Evolutionary conservation across 2,113 vertebrate genomes (phyloP).

Genomic region (Leiothrix lutea): DNA sequence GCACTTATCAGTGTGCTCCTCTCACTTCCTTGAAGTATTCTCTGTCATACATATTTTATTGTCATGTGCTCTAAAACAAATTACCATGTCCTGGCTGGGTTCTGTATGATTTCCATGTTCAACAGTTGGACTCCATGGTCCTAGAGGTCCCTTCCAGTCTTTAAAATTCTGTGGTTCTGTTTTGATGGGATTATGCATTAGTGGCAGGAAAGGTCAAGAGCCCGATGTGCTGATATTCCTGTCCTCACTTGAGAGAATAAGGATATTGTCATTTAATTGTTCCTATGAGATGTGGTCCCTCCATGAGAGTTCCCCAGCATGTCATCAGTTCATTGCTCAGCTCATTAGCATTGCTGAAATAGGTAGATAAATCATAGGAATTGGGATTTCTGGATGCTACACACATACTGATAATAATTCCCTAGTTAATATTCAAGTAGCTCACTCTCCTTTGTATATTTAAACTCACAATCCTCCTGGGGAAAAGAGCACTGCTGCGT

Average conservation of each 20-base stretch:
- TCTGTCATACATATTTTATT: neutral
- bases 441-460: neutral
- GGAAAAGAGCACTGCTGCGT: neutral
- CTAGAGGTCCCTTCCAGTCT: neutral
- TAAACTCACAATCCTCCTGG: neutral
- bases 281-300: neutral
- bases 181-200: neutral
- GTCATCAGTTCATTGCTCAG: neutral
- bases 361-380: neutral
- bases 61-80: neutral
- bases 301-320: neutral
- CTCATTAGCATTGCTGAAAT: neutral
- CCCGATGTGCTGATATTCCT: neutral
- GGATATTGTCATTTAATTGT: neutral
- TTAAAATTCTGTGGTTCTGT: neutral
- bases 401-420: neutral
- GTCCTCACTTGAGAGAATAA: neutral
- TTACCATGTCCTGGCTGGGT: neutral
- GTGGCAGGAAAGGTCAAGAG: neutral
- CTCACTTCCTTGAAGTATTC: neutral
- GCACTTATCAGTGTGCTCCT: neutral
- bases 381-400: neutral
- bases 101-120: neutral
- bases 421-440: neutral
- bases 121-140: neutral